Evolutionary conservation across 2,113 vertebrate genomes (phyloP).

Genomic region (Rhodinocichla rosea): DNA sequence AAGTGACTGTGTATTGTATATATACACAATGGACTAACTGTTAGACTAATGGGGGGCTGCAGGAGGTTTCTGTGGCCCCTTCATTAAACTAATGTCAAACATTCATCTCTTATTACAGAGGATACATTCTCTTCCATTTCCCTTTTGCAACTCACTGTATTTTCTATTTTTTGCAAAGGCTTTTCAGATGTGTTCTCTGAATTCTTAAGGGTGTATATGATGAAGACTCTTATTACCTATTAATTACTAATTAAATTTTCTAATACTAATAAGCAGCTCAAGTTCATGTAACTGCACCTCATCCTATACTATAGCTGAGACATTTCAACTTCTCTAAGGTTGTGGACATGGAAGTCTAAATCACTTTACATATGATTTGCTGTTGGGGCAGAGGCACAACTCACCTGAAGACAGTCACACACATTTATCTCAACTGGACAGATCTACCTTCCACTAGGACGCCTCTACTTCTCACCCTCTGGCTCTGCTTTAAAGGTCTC

Average conservation of each 20-base stretch:
- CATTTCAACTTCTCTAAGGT: not conserved
- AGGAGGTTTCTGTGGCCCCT: constrained; percentile 14
- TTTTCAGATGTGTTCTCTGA: not conserved
- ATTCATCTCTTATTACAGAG: constrained; percentile 38
- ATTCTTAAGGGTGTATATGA: not conserved
- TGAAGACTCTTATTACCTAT: not conserved
- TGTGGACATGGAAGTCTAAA: not conserved
- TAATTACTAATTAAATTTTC: not conserved
- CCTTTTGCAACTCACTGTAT: not conserved
- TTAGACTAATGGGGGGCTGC: constrained; percentile 35
- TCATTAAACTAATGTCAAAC: constrained; percentile 39
- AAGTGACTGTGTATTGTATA: not conserved
- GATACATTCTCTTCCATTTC: not conserved
- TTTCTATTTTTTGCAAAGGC: not conserved
- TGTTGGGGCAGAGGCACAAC: not conserved
- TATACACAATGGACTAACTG: constrained; percentile 24
- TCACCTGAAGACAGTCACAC: not conserved
- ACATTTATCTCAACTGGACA: fast-evolving
- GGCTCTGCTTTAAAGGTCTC: not conserved
- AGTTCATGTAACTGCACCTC: not conserved
- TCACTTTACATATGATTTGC: not conserved
- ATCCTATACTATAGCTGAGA: not conserved
- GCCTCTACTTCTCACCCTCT: not conserved
- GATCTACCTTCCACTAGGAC: not conserved
- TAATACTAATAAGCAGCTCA: not conserved